Conservation (phyloP, 1,140 invertebrate genomes). For the Rhyzopertha dominica region DNA sequence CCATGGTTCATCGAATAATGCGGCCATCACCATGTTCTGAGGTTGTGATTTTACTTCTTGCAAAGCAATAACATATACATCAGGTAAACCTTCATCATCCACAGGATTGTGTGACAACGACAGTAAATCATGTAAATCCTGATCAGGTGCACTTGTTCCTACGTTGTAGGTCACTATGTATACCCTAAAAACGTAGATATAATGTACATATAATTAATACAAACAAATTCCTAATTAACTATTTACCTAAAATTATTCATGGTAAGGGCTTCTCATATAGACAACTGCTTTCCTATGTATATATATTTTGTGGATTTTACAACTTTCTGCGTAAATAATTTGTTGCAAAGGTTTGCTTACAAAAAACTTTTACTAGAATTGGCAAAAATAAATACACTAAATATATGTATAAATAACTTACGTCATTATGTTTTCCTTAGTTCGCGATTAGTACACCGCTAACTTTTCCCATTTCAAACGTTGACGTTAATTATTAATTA, state of each 20-base stretch:
- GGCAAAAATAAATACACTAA: no score
- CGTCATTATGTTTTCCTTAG: no score
- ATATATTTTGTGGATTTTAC: no score
- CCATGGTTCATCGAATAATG: slow-evolving; percentile 81
- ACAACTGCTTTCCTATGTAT: no score
- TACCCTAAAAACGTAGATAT: slow-evolving; percentile 50
- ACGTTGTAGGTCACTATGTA: slow-evolving; percentile 84
- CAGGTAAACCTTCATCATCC: slow-evolving; percentile 58
- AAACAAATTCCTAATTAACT: slow-evolving; percentile 1
- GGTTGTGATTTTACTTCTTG: slow-evolving; percentile 88
- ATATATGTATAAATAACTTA: no score
- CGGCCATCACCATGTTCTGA: slow-evolving; percentile 74
- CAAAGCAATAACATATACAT: slow-evolving; percentile 80
- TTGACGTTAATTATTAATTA: no score
- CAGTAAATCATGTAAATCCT: slow-evolving; percentile 63
- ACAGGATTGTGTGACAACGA: slow-evolving; percentile 56
- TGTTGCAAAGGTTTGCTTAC: no score
- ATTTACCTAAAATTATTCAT: slow-evolving; percentile 35
- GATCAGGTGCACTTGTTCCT: slow-evolving; percentile 66
- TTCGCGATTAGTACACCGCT: no score
- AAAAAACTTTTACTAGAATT: no score
- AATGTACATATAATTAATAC: slow-evolving; percentile 8
- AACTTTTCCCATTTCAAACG: no score
- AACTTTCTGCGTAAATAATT: no score
- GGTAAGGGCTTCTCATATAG: no score